phyloP scores from a whole-genome alignment of 2,113 vertebrate genomes.

The Colinus virginianus region DNA sequence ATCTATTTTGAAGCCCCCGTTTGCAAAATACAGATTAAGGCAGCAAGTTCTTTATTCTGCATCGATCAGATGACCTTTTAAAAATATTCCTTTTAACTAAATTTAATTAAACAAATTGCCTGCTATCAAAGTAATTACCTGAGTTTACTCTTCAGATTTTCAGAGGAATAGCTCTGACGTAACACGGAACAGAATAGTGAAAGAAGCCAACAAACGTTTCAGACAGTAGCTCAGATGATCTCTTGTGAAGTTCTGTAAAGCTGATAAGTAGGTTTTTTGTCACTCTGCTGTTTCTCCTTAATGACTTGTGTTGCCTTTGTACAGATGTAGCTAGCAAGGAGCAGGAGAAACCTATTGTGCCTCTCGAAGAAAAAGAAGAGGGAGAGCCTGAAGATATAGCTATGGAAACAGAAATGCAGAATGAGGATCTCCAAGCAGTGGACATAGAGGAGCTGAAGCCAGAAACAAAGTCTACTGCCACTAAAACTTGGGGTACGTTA shows the following conservation, averaged over 20 bases:
- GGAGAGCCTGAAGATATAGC: constrained; percentile 72
- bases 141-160: background rate
- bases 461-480: constrained; percentile 75
- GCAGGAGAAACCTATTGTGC: constrained; percentile 83
- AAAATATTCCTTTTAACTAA: background rate
- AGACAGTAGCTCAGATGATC: background rate
- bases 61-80: background rate
- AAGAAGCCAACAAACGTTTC: background rate
- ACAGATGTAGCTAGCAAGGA: constrained; percentile 91
- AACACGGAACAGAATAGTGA: background rate
- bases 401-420: constrained; percentile 83
- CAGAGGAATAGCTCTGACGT: background rate
- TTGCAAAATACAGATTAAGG: background rate
- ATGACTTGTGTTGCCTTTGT: background rate
- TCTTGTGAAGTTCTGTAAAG: background rate
- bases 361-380: constrained; percentile 76
- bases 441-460: constrained; percentile 87
- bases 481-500: constrained; percentile 69
- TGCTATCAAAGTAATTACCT: background rate
- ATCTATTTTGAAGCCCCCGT: background rate
- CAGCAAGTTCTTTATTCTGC: background rate
- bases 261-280: background rate
- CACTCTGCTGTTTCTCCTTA: background rate
- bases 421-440: constrained; percentile 78
- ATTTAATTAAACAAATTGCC: background rate